phyloP scores from a whole-genome alignment of 2,113 vertebrate genomes.

The Cricetomys ansorgei region DNA sequence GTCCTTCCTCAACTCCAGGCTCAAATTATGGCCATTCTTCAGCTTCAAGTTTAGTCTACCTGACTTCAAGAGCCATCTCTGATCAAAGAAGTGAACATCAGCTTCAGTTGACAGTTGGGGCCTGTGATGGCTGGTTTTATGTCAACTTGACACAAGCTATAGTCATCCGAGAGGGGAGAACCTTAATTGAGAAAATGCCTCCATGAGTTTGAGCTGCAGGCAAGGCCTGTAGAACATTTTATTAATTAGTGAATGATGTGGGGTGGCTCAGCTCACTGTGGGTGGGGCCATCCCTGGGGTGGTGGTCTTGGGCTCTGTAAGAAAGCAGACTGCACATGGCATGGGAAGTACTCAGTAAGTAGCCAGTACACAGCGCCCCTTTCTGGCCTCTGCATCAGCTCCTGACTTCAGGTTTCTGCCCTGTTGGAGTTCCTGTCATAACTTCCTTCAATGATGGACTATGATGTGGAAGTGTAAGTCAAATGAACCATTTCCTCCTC shows the following conservation, averaged over 20 bases:
- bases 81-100: not conserved
- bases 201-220: not conserved
- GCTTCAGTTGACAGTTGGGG: not conserved
- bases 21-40: not conserved
- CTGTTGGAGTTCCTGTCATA: not conserved
- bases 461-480: not conserved
- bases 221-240: not conserved
- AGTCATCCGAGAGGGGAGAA: not conserved
- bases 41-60: not conserved
- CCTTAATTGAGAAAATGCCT: not conserved
- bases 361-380: not conserved
- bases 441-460: not conserved
- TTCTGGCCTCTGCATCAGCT: too few relatives aligned
- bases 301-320: not conserved
- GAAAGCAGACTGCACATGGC: not conserved
- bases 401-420: not conserved
- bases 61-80: not conserved
- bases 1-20: not conserved
- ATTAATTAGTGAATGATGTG: not conserved
- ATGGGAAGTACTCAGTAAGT: not conserved
- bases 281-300: not conserved
- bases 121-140: not conserved
- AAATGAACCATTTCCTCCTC: not conserved
- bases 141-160: not conserved
- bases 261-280: not conserved